Percentiles rank a stretch among this genome's conserved stretches.
Conservation (phyloP, 2,797 vertebrate genomes). For the Phalanger gymnotis region DNA sequence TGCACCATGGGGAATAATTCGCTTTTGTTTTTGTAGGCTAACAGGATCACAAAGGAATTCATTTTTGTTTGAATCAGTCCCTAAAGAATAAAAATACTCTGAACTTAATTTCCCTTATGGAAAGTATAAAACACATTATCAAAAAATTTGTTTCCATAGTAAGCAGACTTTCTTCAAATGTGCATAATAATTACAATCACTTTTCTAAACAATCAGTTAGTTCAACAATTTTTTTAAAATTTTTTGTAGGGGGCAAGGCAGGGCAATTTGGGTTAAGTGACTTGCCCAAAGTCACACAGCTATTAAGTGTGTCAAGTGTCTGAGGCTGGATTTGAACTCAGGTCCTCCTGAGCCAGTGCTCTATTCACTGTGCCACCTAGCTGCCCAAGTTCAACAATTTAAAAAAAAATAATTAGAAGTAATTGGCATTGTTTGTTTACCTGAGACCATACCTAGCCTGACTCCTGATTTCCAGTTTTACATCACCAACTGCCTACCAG, state of each 20-base stretch:
- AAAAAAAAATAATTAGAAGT: not conserved
- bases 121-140: conserved; percentile 54
- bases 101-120: conserved; percentile 43
- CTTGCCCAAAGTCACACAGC: too few relatives aligned
- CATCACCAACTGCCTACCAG: not conserved
- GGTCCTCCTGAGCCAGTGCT: too few relatives aligned
- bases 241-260: too few relatives aligned
- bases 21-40: conserved; percentile 53
- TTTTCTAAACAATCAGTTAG: not conserved
- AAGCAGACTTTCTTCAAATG: conserved; percentile 50
- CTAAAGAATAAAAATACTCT: conserved; percentile 63
- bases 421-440: not conserved
- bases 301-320: too few relatives aligned
- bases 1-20: conserved; percentile 57
- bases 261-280: too few relatives aligned
- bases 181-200: conserved; percentile 16
- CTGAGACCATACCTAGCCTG: not conserved
- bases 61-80: conserved; percentile 64
- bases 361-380: too few relatives aligned
- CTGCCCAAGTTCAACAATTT: too few relatives aligned
- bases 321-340: too few relatives aligned
- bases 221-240: too few relatives aligned
- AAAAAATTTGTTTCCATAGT: conserved; percentile 15
- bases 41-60: conserved; percentile 55
- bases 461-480: not conserved